phyloP scores from a whole-genome alignment of 2,888 invertebrate genomes.

The Aleiodes leptofemur region DNA sequence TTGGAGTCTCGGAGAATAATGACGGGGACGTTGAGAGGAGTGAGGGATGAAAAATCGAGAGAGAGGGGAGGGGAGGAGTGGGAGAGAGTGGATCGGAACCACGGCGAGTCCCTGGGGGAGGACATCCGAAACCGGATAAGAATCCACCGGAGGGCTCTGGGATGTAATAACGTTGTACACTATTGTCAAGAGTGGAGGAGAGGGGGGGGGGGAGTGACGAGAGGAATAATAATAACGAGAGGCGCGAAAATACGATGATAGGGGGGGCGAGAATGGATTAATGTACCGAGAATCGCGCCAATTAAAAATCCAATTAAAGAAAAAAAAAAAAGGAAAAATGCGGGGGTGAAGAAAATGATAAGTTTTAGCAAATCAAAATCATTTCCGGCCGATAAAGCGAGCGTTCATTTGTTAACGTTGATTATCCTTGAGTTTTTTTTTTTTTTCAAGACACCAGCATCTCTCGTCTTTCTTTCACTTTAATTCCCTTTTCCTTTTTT shows the following conservation, averaged over 20 bases:
- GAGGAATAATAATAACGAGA: slow-evolving; percentile 47
- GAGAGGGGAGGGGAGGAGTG: neutral
- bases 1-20: slow-evolving; percentile 25
- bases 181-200: slow-evolving; percentile 17
- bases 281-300: slow-evolving; percentile 71
- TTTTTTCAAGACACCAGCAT: slow-evolving; percentile 49
- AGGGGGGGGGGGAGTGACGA: slow-evolving; percentile 32
- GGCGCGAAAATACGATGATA: slow-evolving; percentile 46
- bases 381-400: slow-evolving; percentile 73
- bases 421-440: slow-evolving; percentile 44
- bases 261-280: slow-evolving; percentile 59
- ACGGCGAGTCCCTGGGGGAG: slow-evolving; percentile 46
- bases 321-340: slow-evolving; percentile 52
- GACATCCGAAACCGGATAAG: slow-evolving; percentile 45
- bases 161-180: slow-evolving; percentile 52
- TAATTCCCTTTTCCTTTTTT: slow-evolving; percentile 44
- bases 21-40: neutral
- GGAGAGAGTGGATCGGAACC: slow-evolving; percentile 36
- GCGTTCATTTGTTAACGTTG: slow-evolving; percentile 71
- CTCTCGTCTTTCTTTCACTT: slow-evolving; percentile 49
- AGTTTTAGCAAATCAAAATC: slow-evolving; percentile 70
- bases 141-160: slow-evolving; percentile 32
- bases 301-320: slow-evolving; percentile 75
- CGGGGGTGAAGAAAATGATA: slow-evolving; percentile 68
- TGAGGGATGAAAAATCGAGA: slow-evolving; percentile 31